These are phyloP conservation scores for Aselliscus stoliczkanus DNA, from an alignment of 2,797 vertebrate genomes.

Conservation along the genomic window DNA sequence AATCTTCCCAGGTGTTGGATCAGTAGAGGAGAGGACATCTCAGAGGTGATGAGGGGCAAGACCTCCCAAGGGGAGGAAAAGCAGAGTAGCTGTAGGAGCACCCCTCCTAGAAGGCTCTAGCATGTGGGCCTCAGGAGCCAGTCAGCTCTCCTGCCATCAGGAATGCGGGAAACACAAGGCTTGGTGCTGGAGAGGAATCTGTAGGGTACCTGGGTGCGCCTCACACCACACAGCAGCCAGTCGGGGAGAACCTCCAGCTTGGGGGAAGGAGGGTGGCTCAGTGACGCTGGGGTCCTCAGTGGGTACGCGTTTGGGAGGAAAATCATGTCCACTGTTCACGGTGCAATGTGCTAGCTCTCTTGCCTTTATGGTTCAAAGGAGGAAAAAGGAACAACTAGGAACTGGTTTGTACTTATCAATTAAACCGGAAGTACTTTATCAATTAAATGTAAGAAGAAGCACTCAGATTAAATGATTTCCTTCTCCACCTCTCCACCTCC, in stretches of 20 bases:
- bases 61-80: background rate
- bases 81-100: constrained; percentile 4
- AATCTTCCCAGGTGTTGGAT: background rate
- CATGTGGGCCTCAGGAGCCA: background rate
- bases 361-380: background rate
- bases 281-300: background rate
- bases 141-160: background rate
- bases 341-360: background rate
- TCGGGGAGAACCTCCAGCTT: too few relatives aligned
- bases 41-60: background rate
- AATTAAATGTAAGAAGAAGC: background rate
- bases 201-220: background rate
- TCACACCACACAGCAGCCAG: too few relatives aligned
- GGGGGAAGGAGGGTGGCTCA: rapidly evolving
- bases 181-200: background rate
- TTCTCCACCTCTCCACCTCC: background rate
- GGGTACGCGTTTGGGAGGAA: background rate
- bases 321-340: background rate
- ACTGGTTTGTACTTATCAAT: background rate
- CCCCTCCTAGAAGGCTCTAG: rapidly evolving
- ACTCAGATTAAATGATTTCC: background rate
- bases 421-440: background rate
- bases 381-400: background rate
- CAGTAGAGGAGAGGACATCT: background rate
- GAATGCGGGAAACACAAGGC: background rate